Evolutionary conservation across 2,888 invertebrate species (phyloP), one percentile per base, ranked within the genome.

Genomic region (Zaprionus bogoriensis): DNA sequence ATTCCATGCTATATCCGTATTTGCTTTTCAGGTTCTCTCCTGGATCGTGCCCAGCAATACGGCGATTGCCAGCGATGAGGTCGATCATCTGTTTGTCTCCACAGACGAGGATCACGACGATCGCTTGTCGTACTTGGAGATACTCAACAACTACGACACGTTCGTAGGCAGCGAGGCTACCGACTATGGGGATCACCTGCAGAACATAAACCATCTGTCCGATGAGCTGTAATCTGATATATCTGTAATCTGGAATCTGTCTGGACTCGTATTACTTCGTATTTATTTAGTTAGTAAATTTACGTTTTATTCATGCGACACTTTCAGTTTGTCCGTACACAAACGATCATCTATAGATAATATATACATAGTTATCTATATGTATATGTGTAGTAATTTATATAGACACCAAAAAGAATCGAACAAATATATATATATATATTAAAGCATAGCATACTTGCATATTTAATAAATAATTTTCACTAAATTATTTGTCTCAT

Each of bases 101-200:
- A 94, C 97, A 1, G 98, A 98, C 90, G 96, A 96, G 77, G 94
- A 98, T 91, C 94, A 95, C 87, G 96, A 98, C 90, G 94, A 95
- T 78, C 90, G 94, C 62, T 92, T 98, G 30, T 94, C 95, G 1
- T 96, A 94, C 90, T 92, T 93, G 1, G 98, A 98, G 92, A 93
- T 98, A 42, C 90, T 97, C 0, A 93, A 93, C 1, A 96, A 97
- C 89, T 95, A 98, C 90, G 95, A 96, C 71, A 93, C 94, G 50
- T 98, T 98, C 92, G 98, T 98, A 3, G 98, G 98, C 51, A 97
- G 97, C 88, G 97, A 98, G 92, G 97, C 95, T 4, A 96, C 97
- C 0, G 96, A 96, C 91, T 96, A 96, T 91, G 97, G 96, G 10
- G 95, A 96, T 87, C 96, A 97, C 89, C 92, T 97, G 62, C 94